Conservation (phyloP, 2,113 vertebrate species). For the Gymnorhina tibicen region DNA sequence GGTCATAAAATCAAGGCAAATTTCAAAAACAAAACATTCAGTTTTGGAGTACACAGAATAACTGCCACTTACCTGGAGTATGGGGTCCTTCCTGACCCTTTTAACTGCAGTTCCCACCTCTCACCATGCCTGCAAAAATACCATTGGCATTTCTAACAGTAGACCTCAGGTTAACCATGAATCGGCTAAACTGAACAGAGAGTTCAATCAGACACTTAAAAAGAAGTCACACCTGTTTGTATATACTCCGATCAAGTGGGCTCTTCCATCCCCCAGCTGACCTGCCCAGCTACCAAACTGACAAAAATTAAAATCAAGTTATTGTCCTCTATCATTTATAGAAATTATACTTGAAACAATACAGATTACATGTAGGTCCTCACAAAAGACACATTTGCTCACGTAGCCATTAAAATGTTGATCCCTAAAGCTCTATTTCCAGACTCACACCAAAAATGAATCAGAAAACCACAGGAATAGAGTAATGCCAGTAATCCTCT, state of each 20-base stretch:
- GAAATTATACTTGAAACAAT: neutral
- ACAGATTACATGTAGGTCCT: neutral
- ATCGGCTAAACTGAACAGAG: neutral
- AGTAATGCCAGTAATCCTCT: neutral
- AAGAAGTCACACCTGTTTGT: slow-evolving; percentile 73
- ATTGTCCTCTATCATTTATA: neutral
- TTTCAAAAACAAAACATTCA: neutral
- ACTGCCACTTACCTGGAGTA: slow-evolving; percentile 73
- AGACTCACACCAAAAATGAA: neutral
- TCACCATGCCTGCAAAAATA: slow-evolving; percentile 72
- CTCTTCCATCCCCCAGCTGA: slow-evolving; percentile 83
- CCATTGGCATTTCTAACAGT: neutral
- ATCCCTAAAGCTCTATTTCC: neutral
- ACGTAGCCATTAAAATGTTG: neutral
- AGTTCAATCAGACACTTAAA: neutral
- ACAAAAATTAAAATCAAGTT: neutral
- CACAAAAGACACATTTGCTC: neutral
- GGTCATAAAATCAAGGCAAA: neutral
- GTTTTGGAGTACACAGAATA: neutral
- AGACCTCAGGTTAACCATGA: neutral
- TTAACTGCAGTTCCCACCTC: slow-evolving; percentile 82
- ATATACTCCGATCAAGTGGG: slow-evolving; percentile 77
- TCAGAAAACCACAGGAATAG: neutral
- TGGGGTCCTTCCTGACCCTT: slow-evolving; percentile 84
- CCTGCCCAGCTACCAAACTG: slow-evolving; percentile 85